phyloP scores from a whole-genome alignment of 2,888 invertebrate species.

The Zaprionus bogoriensis region DNA sequence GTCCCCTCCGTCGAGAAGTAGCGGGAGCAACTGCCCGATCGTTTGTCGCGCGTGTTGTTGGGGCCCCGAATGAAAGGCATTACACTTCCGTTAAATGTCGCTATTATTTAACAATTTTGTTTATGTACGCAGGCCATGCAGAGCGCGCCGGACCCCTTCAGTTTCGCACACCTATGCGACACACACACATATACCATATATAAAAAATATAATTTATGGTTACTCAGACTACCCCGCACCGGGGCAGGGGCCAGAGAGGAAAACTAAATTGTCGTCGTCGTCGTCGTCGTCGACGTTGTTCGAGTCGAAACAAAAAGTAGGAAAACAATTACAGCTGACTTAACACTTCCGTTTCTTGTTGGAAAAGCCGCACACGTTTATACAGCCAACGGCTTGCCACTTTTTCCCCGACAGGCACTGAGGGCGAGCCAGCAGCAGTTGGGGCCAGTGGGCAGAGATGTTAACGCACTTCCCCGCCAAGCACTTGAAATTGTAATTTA shows the following conservation, averaged over 20 bases:
- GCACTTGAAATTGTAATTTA: slow-evolving; percentile 71
- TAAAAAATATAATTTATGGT: slow-evolving; percentile 70
- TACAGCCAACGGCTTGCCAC: slow-evolving; percentile 31
- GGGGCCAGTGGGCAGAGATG: not conserved
- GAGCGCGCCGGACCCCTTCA: slow-evolving; percentile 10
- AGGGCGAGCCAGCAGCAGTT: not conserved
- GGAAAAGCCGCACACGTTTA: slow-evolving; percentile 64
- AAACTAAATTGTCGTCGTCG: slow-evolving; percentile 69
- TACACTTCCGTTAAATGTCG: slow-evolving; percentile 74
- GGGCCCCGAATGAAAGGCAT: slow-evolving; percentile 49
- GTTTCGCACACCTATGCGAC: not conserved
- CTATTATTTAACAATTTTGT: slow-evolving; percentile 75
- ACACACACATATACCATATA: slow-evolving; percentile 10
- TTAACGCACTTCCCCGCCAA: slow-evolving; percentile 58
- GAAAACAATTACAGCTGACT: slow-evolving; percentile 78
- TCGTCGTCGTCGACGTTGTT: slow-evolving; percentile 13
- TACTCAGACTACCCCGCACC: slow-evolving; percentile 45
- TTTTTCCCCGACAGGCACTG: not conserved
- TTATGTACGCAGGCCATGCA: slow-evolving; percentile 58
- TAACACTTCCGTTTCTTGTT: slow-evolving; percentile 78
- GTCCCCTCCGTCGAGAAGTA: no score
- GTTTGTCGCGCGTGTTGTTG: slow-evolving; percentile 69
- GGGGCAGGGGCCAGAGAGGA: not conserved
- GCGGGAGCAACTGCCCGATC: slow-evolving; percentile 37
- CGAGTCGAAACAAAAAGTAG: slow-evolving; percentile 51